A percentile compares a stretch with the other conserved stretches of the same genome.
phyloP scores from a whole-genome alignment of 2,113 vertebrate genomes.

The Lichenostomus cassidix region DNA sequence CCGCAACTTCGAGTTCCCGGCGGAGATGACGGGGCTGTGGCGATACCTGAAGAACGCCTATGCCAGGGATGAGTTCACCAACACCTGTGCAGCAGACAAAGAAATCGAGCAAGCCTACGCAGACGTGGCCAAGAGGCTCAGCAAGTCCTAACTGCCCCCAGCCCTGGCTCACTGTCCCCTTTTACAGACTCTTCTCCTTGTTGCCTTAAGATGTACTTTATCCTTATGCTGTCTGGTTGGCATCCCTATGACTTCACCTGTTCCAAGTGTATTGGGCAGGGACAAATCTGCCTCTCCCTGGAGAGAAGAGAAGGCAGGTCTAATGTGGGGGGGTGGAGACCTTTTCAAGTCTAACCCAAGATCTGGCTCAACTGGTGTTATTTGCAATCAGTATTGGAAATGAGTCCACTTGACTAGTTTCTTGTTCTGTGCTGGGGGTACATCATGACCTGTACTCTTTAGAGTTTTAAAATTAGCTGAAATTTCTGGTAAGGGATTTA shows the following conservation, averaged over 20 bases:
- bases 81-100: slow-evolving; percentile 89
- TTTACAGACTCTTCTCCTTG: slow-evolving; percentile 43
- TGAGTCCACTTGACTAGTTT: not conserved
- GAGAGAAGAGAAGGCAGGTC: not conserved
- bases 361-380: slow-evolving; percentile 5
- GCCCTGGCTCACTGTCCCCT: not conserved
- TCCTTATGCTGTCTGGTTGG: not conserved
- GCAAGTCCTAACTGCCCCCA: slow-evolving; percentile 76
- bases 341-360: slow-evolving; percentile 1
- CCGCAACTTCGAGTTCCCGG: slow-evolving; percentile 90
- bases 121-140: slow-evolving; percentile 89
- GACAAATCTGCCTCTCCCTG: not conserved
- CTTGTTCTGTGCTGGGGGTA: not conserved
- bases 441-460: not conserved
- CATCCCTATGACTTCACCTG: slow-evolving; percentile 5
- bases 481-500: not conserved
- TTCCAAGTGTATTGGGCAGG: not conserved
- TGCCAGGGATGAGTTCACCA: slow-evolving; percentile 90
- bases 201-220: slow-evolving; percentile 50
- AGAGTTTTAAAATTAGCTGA: not conserved
- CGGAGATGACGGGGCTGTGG: slow-evolving; percentile 89
- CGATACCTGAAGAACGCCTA: slow-evolving; percentile 91
- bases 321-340: not conserved
- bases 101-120: slow-evolving; percentile 93
- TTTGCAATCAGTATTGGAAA: slow-evolving; percentile 28